Base-by-base conservation (phyloP, 37 sponge, comb jelly and placozoan species). In the Oscarella lobularis region DNA sequence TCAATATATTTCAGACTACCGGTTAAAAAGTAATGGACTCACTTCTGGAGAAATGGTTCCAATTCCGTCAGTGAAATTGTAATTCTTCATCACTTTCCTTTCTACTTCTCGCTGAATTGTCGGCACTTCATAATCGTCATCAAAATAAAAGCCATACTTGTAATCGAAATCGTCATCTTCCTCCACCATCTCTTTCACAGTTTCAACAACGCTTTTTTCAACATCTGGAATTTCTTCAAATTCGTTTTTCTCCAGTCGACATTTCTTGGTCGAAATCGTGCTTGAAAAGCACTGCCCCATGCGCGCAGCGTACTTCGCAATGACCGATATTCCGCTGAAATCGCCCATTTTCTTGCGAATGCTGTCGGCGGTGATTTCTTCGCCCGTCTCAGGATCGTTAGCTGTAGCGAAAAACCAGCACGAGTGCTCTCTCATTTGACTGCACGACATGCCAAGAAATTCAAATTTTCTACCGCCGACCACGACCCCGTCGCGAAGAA, bases 201-300 rank as follows among this genome's bases (percentile, higher is more conserved):
- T n/a, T n/a, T n/a, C n/a, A n/a, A n/a, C n/a, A n/a, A n/a, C n/a
- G n/a, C n/a, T n/a, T 48, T 9, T 78, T 54, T 38, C 38, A 20
- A 80, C 73, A 74, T 80, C 81, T 68, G 5, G 5, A 32, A 68
- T 35, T 5, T 29, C 6, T 4, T 68, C 71, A 14, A 29, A 68
- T 35, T 68, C 71, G 31, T 68, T 5, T 20, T 68, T 68, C 73
- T 76, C 32, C 37, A 80, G 60, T 6, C 60, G 31, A 37, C 36
- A 3, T 20, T 73, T 66, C 31, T 39, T 30, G n/a, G 74, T 66
- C 38, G 70, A 65, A 27, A 41, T 66, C 3, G 81, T 80, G 3
- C 73, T 80, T 29, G 81, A 72, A 67, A 80, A 80, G 35, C 73
- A 71, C 60, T 72, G 81, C 30, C 81, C 81, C 31, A 80, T 39